Conservation (phyloP, 2,113 vertebrate species). For the Gymnogyps californianus region DNA sequence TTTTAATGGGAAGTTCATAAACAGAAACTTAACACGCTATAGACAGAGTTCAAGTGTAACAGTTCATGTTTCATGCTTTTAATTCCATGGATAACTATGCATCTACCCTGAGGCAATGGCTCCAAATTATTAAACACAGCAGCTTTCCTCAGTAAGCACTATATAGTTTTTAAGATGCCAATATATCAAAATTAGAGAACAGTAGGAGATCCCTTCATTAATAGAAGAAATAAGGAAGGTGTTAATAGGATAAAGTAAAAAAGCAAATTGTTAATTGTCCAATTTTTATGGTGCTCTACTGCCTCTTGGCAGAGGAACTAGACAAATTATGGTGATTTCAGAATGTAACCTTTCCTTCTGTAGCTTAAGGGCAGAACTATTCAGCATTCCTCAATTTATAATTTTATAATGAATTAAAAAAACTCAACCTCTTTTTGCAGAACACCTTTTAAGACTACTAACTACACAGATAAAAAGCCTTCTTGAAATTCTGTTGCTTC, state of each 20-base stretch:
- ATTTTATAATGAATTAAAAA: background rate
- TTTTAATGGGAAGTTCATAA: background rate
- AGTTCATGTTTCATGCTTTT: background rate
- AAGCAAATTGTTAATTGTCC: background rate
- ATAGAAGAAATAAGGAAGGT: background rate
- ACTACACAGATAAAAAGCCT: background rate
- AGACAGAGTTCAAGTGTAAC: background rate
- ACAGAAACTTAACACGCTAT: background rate
- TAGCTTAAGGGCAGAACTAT: background rate
- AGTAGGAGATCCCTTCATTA: background rate
- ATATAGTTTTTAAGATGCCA: background rate
- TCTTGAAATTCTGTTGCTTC: background rate
- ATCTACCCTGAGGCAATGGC: background rate
- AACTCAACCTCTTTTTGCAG: background rate
- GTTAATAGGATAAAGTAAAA: background rate
- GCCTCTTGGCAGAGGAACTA: background rate
- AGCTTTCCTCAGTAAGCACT: background rate
- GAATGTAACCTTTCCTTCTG: background rate
- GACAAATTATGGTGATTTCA: background rate
- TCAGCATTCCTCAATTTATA: background rate
- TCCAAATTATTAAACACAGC: background rate
- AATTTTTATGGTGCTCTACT: background rate
- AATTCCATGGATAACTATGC: background rate
- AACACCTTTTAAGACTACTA: background rate
- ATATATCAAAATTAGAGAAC: background rate